These are phyloP conservation scores for Caenorhabditis briggsae DNA, from an alignment of 1,140 invertebrate genomes.

Conservation along the genomic window DNA sequence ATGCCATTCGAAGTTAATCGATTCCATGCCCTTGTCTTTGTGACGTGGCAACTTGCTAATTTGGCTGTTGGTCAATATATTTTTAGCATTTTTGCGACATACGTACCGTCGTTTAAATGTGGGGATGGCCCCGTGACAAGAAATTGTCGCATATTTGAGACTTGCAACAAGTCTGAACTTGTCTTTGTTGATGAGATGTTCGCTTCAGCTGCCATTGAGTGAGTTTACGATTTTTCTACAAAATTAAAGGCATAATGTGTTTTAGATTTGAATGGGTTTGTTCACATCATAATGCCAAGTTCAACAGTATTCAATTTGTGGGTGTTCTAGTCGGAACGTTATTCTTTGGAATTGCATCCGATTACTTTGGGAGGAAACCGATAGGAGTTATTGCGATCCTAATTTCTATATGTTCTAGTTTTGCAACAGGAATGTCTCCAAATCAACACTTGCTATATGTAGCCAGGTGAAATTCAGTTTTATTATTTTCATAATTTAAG, in stretches of 20 bases:
- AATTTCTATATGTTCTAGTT: conserved; percentile 48
- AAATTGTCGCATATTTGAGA: conserved; percentile 64
- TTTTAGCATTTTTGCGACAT: conserved; percentile 75
- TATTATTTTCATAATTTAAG: too few species aligned
- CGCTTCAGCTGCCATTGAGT: conserved; percentile 72
- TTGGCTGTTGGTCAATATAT: conserved; percentile 77
- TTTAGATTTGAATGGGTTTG: conserved; percentile 69
- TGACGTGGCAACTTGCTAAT: conserved; percentile 76
- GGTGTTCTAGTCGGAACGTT: conserved; percentile 71
- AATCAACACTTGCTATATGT: not conserved
- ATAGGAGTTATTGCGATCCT: conserved; percentile 68
- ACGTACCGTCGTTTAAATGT: conserved; percentile 75
- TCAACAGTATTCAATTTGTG: conserved; percentile 64
- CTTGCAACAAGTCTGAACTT: conserved; percentile 59
- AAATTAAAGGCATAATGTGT: not conserved
- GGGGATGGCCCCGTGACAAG: not conserved
- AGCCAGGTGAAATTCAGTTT: not conserved
- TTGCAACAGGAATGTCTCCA: not conserved
- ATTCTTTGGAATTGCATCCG: conserved; percentile 69
- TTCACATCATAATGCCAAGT: conserved; percentile 1
- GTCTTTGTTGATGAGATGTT: conserved; percentile 67
- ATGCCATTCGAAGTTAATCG: conserved; percentile 75
- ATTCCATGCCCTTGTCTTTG: conserved; percentile 71
- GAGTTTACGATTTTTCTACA: not conserved
- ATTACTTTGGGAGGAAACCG: conserved; percentile 72